phyloP scores from a whole-genome alignment of 1,140 invertebrate genomes.

The Artemia franciscana region DNA sequence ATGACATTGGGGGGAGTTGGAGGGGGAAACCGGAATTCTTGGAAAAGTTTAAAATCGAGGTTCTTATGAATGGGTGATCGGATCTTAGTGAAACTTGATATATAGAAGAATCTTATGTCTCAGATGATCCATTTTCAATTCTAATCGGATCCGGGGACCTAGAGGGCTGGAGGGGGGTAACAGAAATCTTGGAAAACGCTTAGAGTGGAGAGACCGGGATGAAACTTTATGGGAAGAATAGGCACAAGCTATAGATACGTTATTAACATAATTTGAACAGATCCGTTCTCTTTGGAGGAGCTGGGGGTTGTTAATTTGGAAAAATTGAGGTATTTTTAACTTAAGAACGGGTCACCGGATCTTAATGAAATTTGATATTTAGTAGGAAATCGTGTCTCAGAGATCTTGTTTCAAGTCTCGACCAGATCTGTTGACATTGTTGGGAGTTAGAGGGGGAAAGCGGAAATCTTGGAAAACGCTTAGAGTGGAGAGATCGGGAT shows the following conservation, averaged over 20 bases:
- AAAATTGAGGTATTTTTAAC: neutral
- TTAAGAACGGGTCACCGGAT: neutral
- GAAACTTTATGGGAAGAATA: neutral
- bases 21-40: no score
- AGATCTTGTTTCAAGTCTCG: neutral
- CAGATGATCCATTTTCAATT: no score
- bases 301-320: neutral
- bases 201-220: no score
- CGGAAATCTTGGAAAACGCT: neutral
- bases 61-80: no score
- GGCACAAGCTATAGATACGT: neutral
- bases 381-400: neutral
- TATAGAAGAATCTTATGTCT: no score
- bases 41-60: no score
- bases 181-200: no score
- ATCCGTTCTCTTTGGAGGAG: neutral
- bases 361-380: neutral
- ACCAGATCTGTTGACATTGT: neutral
- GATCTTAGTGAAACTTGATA: no score
- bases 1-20: no score
- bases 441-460: neutral
- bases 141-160: no score
- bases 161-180: no score
- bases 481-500: no score
- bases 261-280: neutral